phyloP scores from a whole-genome alignment of 2,113 vertebrate species.

The Tenrec ecaudatus region DNA sequence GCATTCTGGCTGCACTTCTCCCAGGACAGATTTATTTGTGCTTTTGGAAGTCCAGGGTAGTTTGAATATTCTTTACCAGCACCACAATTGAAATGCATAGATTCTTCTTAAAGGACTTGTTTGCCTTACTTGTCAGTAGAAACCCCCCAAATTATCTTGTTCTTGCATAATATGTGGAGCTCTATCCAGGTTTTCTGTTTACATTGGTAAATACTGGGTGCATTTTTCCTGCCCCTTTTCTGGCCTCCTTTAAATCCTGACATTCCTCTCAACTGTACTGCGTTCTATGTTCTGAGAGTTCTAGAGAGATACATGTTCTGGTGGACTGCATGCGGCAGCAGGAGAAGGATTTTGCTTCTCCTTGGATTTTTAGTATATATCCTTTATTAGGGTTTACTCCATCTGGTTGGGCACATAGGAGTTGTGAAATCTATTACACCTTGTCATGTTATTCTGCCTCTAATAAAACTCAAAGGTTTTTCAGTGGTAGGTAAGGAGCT shows the following conservation, averaged over 20 bases:
- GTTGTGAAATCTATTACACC: not conserved
- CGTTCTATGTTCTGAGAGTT: not conserved
- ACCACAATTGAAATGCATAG: too few species aligned
- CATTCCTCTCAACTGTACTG: not conserved
- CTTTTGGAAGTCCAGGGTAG: too few species aligned
- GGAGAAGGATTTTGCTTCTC: not conserved
- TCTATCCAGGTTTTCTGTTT: not conserved
- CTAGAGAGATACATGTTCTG: not conserved
- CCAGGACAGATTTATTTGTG: too few species aligned
- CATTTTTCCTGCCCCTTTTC: not conserved
- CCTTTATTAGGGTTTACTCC: not conserved
- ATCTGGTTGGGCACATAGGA: not conserved
- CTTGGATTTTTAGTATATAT: not conserved
- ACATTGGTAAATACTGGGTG: not conserved
- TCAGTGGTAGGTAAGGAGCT: not conserved
- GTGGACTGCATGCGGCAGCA: not conserved
- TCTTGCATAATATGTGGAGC: not conserved
- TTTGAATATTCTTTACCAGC: too few species aligned
- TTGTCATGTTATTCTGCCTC: too few species aligned
- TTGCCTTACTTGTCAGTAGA: too few species aligned
- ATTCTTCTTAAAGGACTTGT: too few species aligned
- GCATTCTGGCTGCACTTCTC: too few species aligned
- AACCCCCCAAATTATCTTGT: not conserved
- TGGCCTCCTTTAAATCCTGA: not conserved
- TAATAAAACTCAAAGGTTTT: not conserved